Evolutionary conservation across 2,113 vertebrate species (phyloP), one percentile per base, ranked within the genome.

Genomic region (Urocitellus parryii): DNA sequence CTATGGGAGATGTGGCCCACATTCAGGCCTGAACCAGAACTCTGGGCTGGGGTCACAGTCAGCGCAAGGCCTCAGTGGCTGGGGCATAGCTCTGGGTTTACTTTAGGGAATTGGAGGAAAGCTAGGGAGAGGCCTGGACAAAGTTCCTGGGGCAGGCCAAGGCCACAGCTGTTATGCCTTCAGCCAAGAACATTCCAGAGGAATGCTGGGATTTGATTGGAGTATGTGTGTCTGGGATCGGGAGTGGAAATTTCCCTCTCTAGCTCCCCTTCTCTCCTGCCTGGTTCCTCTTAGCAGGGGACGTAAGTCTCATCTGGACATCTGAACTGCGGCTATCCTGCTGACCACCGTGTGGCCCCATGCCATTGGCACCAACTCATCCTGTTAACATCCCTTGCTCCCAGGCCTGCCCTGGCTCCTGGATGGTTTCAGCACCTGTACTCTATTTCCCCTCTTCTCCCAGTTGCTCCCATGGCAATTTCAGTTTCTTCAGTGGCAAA

Each of bases 171-270:
- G 82, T 82, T 76, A 18, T 0, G 4, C 83, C 72, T 93, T 68
- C 24, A 94, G 91, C 92, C 37, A 89, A 82, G 77, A 92, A 90
- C 77, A 95, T 84, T 86, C 92, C 96, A 95, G 39, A 29, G 6
- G 48, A 90, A 94, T 45, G 80, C 53, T 14, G 29, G 80, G 67
- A 27, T 88, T 48, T 78, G 79, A 45, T 0, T 68, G 63, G 89
- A 29, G 2, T 29, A 53, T 18, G 16, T 27, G 53, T 48, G 80
- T 32, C 29, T 11, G 53, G 29, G 45, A 81, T 20, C 1, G 24
- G 10, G 22, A 73, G 27, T 13, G 78, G 72, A 9, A 77, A 76
- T 17, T 27, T n/a, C n/a, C 79, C 68, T 85, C 16, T 37, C 73
- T 48, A 2, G 58, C 70, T 80, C 25, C 7, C 37, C 77, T 77